phyloP scores from a whole-genome alignment of 2,797 vertebrate genomes.

The Aythya fuligula region DNA sequence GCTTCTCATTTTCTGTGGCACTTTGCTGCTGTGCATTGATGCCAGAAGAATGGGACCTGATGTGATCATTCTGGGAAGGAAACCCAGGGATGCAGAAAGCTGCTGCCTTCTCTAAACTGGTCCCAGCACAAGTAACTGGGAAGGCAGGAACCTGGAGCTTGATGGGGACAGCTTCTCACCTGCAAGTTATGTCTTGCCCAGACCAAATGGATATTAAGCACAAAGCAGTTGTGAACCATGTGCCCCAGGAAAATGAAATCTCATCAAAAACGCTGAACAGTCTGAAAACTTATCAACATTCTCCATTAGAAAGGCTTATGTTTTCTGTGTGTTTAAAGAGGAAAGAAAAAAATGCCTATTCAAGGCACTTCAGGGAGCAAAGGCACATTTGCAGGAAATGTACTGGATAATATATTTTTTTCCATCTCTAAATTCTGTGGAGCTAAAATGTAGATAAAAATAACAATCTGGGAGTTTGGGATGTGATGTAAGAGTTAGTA shows the following conservation, averaged over 20 bases:
- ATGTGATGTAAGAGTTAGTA: not conserved
- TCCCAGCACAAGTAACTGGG: not conserved
- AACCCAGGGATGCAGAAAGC: rapidly evolving
- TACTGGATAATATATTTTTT: not conserved
- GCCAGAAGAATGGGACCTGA: not conserved
- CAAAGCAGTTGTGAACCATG: not conserved
- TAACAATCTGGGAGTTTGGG: not conserved
- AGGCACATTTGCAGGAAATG: not conserved
- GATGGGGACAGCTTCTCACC: not conserved
- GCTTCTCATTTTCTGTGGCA: not conserved
- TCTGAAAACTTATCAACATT: not conserved
- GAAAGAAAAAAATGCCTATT: not conserved
- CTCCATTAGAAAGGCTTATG: not conserved
- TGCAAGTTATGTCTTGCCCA: not conserved
- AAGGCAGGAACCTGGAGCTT: not conserved
- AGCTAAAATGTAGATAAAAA: slow-evolving; percentile 22
- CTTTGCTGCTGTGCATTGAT: not conserved
- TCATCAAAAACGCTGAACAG: not conserved
- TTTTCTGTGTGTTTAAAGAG: not conserved
- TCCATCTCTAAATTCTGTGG: not conserved
- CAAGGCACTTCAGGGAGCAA: not conserved
- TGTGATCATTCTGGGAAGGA: not conserved
- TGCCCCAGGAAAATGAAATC: not conserved
- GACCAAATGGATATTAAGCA: rapidly evolving
- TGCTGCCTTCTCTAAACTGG: not conserved